Evolutionary conservation across 2,113 vertebrate species (phyloP).

Genomic region (Nothoprocta pentlandii): DNA sequence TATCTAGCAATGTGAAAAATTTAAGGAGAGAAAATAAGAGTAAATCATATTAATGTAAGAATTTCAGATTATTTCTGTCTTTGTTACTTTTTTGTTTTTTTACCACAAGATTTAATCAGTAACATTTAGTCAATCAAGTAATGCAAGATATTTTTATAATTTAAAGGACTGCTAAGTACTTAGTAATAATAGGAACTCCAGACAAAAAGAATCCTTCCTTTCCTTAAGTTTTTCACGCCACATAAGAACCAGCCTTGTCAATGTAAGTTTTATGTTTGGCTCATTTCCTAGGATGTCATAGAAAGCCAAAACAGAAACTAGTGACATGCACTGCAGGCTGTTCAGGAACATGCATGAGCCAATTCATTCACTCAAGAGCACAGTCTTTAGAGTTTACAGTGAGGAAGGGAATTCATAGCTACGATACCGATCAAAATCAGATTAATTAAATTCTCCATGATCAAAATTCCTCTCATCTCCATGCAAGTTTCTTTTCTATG

Average conservation of each 20-base stretch:
- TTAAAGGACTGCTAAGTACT: background rate
- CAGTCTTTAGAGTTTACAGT: background rate
- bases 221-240: background rate
- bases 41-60: background rate
- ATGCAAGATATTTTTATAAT: background rate
- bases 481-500: slow-evolving; percentile 38
- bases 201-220: background rate
- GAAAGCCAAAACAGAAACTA: background rate
- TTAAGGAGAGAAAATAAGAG: background rate
- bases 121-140: background rate
- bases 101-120: background rate
- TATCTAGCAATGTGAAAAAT: background rate
- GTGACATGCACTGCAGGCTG: background rate
- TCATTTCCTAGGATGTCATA: background rate
- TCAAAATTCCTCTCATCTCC: slow-evolving; percentile 60
- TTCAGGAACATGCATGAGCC: background rate
- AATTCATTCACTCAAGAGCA: background rate
- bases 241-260: background rate
- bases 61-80: background rate
- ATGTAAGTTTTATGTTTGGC: background rate
- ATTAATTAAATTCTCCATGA: slow-evolving; percentile 67
- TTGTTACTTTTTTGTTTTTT: background rate
- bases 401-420: background rate
- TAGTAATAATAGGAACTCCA: background rate
- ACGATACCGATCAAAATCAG: slow-evolving; percentile 57